Evolutionary conservation across 2,113 vertebrate genomes (phyloP).

Genomic region (Cryptomyrus ogoouensis): DNA sequence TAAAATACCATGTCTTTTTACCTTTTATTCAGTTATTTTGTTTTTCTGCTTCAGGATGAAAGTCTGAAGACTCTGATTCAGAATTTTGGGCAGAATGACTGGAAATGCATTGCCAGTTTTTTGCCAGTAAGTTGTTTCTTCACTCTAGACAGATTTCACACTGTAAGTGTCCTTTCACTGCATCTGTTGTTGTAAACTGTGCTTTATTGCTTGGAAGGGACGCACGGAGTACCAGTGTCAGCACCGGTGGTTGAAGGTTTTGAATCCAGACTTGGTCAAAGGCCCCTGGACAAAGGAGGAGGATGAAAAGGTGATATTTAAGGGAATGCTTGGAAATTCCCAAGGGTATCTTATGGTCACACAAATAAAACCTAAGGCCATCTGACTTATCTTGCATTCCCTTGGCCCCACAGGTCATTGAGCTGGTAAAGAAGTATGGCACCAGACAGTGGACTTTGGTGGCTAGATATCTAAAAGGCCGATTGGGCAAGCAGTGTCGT

Average conservation of each 20-base stretch:
- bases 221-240: conserved; percentile 79
- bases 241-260: conserved; percentile 71
- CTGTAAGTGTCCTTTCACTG: neutral
- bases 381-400: neutral
- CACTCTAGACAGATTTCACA: neutral
- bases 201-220: conserved; percentile 58
- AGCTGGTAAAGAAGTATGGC: conserved; percentile 74
- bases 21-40: neutral
- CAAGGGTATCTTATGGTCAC: neutral
- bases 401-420: conserved; percentile 62
- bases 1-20: neutral
- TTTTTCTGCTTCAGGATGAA: conserved; percentile 68
- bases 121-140: conserved; percentile 73
- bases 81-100: conserved; percentile 77
- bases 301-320: conserved; percentile 78
- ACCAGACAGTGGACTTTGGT: conserved; percentile 77
- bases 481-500: conserved; percentile 84
- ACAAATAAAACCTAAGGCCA: neutral
- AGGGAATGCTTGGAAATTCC: neutral
- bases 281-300: conserved; percentile 88
- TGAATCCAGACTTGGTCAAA: conserved; percentile 78
- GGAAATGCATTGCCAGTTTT: conserved; percentile 78
- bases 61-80: conserved; percentile 74
- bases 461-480: conserved; percentile 76
- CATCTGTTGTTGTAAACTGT: neutral